Base-by-base conservation (phyloP, 2,888 invertebrate genomes). In the Nomada fabriciana region DNA sequence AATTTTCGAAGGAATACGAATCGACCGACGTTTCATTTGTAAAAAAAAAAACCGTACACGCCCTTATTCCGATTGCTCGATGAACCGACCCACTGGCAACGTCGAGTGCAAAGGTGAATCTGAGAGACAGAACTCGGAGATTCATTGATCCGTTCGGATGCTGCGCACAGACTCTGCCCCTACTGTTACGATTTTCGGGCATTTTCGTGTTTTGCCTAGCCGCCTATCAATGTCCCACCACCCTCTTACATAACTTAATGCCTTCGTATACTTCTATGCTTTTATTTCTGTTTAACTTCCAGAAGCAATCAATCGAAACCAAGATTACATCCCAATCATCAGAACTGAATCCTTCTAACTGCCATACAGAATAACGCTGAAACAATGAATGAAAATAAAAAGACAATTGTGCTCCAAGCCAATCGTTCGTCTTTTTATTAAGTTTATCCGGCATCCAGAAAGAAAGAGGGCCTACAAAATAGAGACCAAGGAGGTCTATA, bases 111-210 rank as follows among this genome's bases (percentile, higher is more conserved):
- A 72, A 73, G 76, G 74, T 80, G 73, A 77, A 88, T 80, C 82
- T 84, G 84, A 76, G 81, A 76, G 84, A 73, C 70, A 75, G 77
- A 73, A 74, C 72, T 71, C 79, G 77, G 78, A 76, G 82, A 86
- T 83, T 89, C 91, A 91, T 91, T 88, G 91, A 91, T 91, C 91
- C 91, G 80, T 83, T 89, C 81, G 91, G 91, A 91, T 91, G 91
- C 91, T 91, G 91, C 91, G 91, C 91, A 85, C 74, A 78, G 79
- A 84, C 76, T 74, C 53, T 63, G 80, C 71, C 85, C 87, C 83
- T 85, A 76, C 86, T 80, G 79, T 61, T 73, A 20, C 43, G 23
- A 78, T 65, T 78, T 80, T 84, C 25, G 77, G 65, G 20, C 50
- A 69, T 79, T 82, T 78, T 70, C 65, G 47, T 25, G 15, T 36